phyloP scores from a whole-genome alignment of 2,113 vertebrate genomes.

The Dolichotis patagonum region DNA sequence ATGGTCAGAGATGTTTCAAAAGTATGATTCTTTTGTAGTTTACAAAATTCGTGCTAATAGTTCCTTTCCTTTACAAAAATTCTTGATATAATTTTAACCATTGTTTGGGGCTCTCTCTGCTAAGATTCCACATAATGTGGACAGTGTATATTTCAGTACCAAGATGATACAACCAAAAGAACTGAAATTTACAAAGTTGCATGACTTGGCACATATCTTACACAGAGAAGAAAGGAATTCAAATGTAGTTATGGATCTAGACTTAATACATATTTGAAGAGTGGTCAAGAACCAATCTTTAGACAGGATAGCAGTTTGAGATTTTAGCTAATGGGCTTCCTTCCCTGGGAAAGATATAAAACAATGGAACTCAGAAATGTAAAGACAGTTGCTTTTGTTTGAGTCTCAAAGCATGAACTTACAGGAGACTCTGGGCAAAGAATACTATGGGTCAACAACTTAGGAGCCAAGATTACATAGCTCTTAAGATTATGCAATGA shows the following conservation, averaged over 20 bases:
- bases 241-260: neutral
- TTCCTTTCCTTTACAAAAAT: neutral
- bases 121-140: neutral
- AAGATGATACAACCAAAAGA: neutral
- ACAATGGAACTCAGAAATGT: neutral
- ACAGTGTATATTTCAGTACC: neutral
- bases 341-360: neutral
- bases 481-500: neutral
- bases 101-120: neutral
- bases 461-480: neutral
- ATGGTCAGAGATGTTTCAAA: neutral
- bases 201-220: neutral
- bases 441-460: neutral
- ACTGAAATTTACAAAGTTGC: neutral
- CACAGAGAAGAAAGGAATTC: neutral
- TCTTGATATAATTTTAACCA: neutral
- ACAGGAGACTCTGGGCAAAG: neutral
- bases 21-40: neutral
- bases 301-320: neutral
- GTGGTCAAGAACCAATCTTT: neutral
- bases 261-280: neutral
- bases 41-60: neutral
- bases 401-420: neutral
- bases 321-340: neutral
- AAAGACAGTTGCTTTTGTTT: neutral